Evolutionary conservation across 2,888 invertebrate species (phyloP), one percentile per base, ranked within the genome.

Genomic region (Mimas tiliae): DNA sequence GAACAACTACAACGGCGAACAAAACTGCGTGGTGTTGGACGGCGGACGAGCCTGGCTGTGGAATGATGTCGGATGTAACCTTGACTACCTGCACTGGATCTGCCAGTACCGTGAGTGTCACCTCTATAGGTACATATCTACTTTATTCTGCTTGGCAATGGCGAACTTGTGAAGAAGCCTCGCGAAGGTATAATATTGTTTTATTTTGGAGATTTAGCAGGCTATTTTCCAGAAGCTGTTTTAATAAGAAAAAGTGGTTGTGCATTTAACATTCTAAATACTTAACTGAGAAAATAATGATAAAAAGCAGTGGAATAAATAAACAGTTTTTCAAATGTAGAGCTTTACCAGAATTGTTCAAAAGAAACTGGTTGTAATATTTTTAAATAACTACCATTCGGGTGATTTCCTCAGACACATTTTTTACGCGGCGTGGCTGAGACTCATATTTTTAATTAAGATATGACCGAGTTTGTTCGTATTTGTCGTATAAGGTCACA

Each of bases 21-120:
- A 98, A 86, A 98, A 98, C 86, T 98, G 98, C 89, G 98, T 97
- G n/a, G 98, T 98, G 14, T 92, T 98, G 72, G 98, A 98, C 83
- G 98, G 98, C 0, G 98, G 97, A 0, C 94, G 98, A 63, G 96
- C 96, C 69, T 98, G 98, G 98, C 93, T 97, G 0, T 98, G 98
- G 98, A 98, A 98, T 86, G 98, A 98, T 87, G 98, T 98, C 33
- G 98, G 98, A 64, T 98, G 98, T 85, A 98, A 98, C 87, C 95
- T 98, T 68, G 98, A 98, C 90, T 98, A 98, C 81, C 94, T 98
- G 67, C 97, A 97, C 89, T 98, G 98, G 96, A 97, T 98, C 82
- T 98, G 98, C 90, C 97, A 98, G 91, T 96, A 97, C 94, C 95
- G 97, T 98, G 93, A 96, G 96, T 95, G 90, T 91, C 91, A 78